phyloP scores from a whole-genome alignment of 2,797 vertebrate species.

The Saguinus oedipus region DNA sequence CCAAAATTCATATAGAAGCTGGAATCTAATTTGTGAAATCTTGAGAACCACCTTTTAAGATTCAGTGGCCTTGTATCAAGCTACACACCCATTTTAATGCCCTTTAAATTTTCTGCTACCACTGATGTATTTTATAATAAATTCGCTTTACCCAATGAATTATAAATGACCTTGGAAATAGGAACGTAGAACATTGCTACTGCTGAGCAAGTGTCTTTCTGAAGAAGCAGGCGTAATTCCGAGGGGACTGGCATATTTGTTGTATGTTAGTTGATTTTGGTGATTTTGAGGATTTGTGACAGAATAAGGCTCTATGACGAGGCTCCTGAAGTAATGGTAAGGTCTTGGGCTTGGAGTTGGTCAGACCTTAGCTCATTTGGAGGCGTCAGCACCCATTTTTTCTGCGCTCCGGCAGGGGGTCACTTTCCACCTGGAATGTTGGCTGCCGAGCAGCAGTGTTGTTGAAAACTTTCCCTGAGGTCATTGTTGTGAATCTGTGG shows the following conservation, averaged over 20 bases:
- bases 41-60: conserved; percentile 36
- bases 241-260: not conserved
- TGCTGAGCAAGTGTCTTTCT: conserved; percentile 45
- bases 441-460: not conserved
- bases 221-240: not conserved
- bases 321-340: not conserved
- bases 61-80: not conserved
- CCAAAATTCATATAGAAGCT: conserved; percentile 26
- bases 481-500: not conserved
- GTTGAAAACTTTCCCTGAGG: not conserved
- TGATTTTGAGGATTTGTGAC: not conserved
- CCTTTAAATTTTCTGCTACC: conserved; percentile 35
- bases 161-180: conserved; percentile 61
- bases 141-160: conserved; percentile 50
- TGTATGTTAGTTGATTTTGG: conserved; percentile 13
- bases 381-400: not conserved
- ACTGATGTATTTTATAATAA: conserved; percentile 54
- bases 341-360: not conserved
- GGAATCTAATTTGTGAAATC: conserved; percentile 19
- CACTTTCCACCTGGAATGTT: not conserved
- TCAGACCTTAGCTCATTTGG: not conserved
- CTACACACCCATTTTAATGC: not conserved
- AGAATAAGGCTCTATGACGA: not conserved
- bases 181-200: conserved; percentile 6
- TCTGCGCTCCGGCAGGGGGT: not conserved